Percentiles rank a stretch among this genome's conserved stretches.
phyloP scores from a whole-genome alignment of 2,888 invertebrate species.

The Leptopterna dolabrata region DNA sequence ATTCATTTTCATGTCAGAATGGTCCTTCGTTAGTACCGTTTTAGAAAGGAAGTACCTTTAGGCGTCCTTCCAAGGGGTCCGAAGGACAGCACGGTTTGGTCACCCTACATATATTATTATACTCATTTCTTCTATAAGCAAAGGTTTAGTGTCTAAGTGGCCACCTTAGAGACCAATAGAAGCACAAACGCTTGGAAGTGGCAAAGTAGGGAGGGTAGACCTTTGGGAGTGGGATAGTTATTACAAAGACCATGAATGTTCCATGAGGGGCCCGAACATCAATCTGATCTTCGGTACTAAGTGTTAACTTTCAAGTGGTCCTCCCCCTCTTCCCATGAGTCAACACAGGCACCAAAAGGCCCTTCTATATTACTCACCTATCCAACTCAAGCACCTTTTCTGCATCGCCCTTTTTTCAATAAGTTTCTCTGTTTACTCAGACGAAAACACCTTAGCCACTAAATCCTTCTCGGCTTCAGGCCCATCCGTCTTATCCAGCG shows the following conservation, averaged over 20 bases:
- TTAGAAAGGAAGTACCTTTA: too few species aligned
- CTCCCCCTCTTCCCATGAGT: neutral
- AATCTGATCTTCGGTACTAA: conserved; percentile 46
- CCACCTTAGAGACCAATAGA: neutral
- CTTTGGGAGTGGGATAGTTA: conserved; percentile 15
- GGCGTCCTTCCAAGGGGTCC: too few species aligned
- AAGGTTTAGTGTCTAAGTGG: too few species aligned
- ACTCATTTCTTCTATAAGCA: too few species aligned
- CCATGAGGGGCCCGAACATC: conserved; percentile 50
- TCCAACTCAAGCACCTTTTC: conserved; percentile 26
- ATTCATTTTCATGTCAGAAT: too few species aligned
- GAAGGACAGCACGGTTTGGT: too few species aligned
- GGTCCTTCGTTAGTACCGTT: too few species aligned
- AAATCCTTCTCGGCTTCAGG: conserved; percentile 18
- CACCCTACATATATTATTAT: too few species aligned
- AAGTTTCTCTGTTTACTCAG: conserved; percentile 48
- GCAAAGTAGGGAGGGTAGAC: neutral
- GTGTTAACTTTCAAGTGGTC: conserved; percentile 42
- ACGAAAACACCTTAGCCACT: conserved; percentile 35
- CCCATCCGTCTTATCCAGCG: conserved; percentile 1
- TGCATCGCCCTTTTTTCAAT: conserved; percentile 39
- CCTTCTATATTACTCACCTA: conserved; percentile 31
- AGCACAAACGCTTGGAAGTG: neutral
- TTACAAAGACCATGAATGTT: conserved; percentile 51
- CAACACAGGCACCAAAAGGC: conserved; percentile 27